phyloP scores from a whole-genome alignment of 1,140 invertebrate genomes.

The Dufourea novaeangliae region DNA sequence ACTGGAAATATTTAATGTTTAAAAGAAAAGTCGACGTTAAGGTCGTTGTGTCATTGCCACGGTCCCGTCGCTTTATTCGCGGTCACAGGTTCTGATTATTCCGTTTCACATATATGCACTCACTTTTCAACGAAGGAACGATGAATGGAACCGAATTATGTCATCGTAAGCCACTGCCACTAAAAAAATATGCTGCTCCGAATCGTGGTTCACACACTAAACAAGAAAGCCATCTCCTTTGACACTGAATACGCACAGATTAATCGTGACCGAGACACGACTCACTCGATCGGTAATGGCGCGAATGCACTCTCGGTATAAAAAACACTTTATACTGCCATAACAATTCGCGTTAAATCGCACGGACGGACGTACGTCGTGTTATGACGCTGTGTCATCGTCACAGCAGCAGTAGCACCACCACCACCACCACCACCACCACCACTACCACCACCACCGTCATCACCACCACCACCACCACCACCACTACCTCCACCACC shows the following conservation, averaged over 20 bases:
- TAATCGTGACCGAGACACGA: conserved; percentile 54
- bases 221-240: conserved; percentile 56
- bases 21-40: conserved; percentile 34
- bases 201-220: conserved; percentile 42
- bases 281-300: conserved; percentile 62
- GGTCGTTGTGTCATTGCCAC: conserved; percentile 56
- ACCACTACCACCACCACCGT: conserved; percentile 41
- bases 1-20: conserved; percentile 3
- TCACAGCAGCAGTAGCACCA: conserved; percentile 68
- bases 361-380: conserved; percentile 67
- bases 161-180: conserved; percentile 54
- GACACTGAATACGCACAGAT: conserved; percentile 52
- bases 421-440: conserved; percentile 55
- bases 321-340: conserved; percentile 55
- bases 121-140: conserved; percentile 37
- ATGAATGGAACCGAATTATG: conserved; percentile 49
- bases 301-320: conserved; percentile 54
- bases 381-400: conserved; percentile 75
- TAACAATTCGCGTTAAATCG: conserved; percentile 67
- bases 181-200: conserved; percentile 30
- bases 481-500: conserved; percentile 52
- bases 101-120: conserved; percentile 50
- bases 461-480: too few species aligned
- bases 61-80: conserved; percentile 47
- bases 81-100: conserved; percentile 40